phyloP scores from a whole-genome alignment of 1,140 invertebrate genomes.

The Ceratitis capitata region DNA sequence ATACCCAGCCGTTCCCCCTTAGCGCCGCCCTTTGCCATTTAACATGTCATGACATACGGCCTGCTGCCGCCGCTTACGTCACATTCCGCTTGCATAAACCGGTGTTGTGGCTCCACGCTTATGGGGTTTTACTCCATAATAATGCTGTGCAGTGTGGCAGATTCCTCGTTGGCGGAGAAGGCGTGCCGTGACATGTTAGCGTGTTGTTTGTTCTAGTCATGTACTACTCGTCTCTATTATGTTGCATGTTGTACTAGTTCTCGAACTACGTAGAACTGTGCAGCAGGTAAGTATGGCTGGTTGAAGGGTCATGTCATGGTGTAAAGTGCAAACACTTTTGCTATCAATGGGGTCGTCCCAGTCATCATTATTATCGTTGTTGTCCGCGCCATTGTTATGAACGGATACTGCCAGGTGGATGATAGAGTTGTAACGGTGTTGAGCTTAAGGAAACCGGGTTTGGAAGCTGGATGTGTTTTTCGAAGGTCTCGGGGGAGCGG shows the following conservation, averaged over 20 bases:
- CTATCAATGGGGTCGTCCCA: slow-evolving; percentile 22
- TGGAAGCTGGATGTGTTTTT: too few relatives aligned
- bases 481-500: too few relatives aligned
- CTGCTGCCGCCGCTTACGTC: not conserved
- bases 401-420: too few relatives aligned
- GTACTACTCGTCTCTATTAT: not conserved
- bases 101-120: not conserved
- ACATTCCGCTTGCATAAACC: not conserved
- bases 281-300: not conserved
- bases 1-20: not conserved
- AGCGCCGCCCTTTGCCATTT: not conserved
- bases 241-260: not conserved
- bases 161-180: not conserved
- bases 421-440: too few relatives aligned
- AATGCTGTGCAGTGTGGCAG: not conserved
- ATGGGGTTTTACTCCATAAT: not conserved
- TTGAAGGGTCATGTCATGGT: slow-evolving; percentile 27
- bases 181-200: not conserved
- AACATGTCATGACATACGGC: not conserved
- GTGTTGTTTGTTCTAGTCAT: slow-evolving; percentile 17
- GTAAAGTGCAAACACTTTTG: slow-evolving; percentile 41
- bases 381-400: too few relatives aligned
- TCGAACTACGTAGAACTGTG: too few relatives aligned
- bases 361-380: not conserved
- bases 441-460: too few relatives aligned